Base-by-base conservation (phyloP, 2,888 invertebrate genomes). In the Elysia crispata region DNA sequence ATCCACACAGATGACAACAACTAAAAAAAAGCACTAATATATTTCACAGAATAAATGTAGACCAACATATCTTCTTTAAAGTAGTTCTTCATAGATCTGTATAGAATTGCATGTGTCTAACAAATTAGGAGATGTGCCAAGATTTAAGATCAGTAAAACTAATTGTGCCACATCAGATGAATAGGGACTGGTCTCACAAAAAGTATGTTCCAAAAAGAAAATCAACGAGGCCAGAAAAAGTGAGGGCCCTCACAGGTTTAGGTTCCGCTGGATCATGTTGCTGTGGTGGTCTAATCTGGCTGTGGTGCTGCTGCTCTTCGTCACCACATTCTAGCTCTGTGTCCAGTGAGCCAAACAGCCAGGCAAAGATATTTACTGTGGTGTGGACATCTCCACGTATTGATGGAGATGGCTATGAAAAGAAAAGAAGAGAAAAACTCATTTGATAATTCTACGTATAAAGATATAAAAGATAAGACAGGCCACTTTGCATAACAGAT, bases 331-430 rank as follows among this genome's bases (percentile, higher is more conserved):
- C 83, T 8, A 64, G 54, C 1, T 80, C 78, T 8, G 81, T 83
- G 67, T 83, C 81, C 75, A 83, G 64, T 1, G 83, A 81, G 30
- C 83, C 81, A 77, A 83, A 83, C 66, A 83, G 57, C 83, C 83
- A 83, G 57, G 83, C 81, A 77, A 81, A 77, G 23, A 77, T 77
- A 41, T 81, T 77, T 28, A 81, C 60, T n/a, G 81, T 54, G 1
- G 74, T 77, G 66, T 77, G 66, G 28, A 81, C 81, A 74, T 77
- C 77, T 3, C 73, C 69, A n/a, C 76, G 57, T 50, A 33, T 76
- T 15, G 81, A 76, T 13, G 76, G 78, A 49, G 69, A 75, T 23
- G 81, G 78, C 78, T 79, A 50, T 18, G 30, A n/a, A 28, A 70
- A 18, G 13, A 11, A n/a, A 28, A 69, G n/a, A 50, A 57, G 30